Evolutionary conservation across 2,888 invertebrate genomes (phyloP), one percentile per base, ranked within the genome.

Genomic region (Mylabris sibirica): DNA sequence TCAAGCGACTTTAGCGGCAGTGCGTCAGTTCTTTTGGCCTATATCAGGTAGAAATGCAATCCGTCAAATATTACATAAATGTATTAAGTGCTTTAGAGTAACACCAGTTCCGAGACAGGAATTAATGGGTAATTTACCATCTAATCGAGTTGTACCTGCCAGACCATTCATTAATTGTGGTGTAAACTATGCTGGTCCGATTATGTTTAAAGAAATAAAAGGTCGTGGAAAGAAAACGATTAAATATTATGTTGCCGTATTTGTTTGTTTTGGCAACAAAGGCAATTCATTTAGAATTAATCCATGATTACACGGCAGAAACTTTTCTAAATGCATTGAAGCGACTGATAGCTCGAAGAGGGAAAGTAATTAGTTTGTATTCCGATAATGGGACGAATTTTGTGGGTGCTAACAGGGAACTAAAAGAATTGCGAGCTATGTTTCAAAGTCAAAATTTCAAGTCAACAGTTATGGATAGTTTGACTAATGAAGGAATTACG

Each of bases 101-200:
- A 76, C 74, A 59, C 74, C 78, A 24, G 64, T 35, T 12, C 30
- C 66, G 3, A 59, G 38, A 0, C 67, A 67, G 6, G 73, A 77
- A 26, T 8, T 72, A 1, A 80, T 80, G 78, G 79, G 76, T 8
- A 65, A 78, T 63, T 67, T 78, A 57, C 79, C 79, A 1, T 41
- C 60, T 11, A 53, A 17, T n/a, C 65, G 78, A 38, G 68, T 78
- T 0, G 73, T 65, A 3, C 22, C 44, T 12, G 64, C 64, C 4
- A 44, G 70, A 22, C 76, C 78, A 4, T 81, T 80, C 69, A 22
- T n/a, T 4, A 73, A 76, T 34, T 65, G 68, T 0, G 80, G 78
- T 11, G 66, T 75, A 1, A 78, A 79, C 62, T 79, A 74, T 65
- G 76, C 72, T 24, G 78, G 78, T 20, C 78, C 76, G 14, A 74